Base-by-base conservation (phyloP, 2,888 invertebrate genomes). In the Erebia ligea region DNA sequence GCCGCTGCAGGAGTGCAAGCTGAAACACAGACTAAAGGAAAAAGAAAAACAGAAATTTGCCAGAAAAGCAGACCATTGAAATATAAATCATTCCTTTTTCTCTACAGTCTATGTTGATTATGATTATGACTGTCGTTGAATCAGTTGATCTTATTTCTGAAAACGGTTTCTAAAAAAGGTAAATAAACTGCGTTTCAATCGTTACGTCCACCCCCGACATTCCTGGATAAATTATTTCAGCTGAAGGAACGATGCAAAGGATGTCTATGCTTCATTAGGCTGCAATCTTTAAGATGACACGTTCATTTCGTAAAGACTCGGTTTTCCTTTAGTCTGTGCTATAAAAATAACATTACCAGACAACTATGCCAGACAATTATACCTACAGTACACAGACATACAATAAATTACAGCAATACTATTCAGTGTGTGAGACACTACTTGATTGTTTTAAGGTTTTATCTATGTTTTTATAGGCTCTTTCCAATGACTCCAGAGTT, bases 321-420 rank as follows among this genome's bases (percentile, higher is more conserved):
- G 3, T 59, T 42, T 62, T 62, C 45, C 62, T 62, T 62, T 45
- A 45, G 42, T 62, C 45, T 15, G 48, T 8, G 72, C 70, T 66
- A 68, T 77, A 75, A 80, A 85, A 85, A 71, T 78, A 86, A 84
- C 77, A 78, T 82, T 84, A 86, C 82, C 87, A 82, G 86, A 89
- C 84, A 84, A 85, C 85, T 86, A n/a, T n/a, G n/a, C 82, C 87
- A 82, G 86, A 89, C 84, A 84, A 85, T 86, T 86, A n/a, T n/a
- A 86, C 81, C 87, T 90, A 89, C 82, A 68, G 78, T 81, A 82
- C 80, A 82, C 81, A 83, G 74, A 74, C 75, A 73, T 76, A 77
- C 76, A 79, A 76, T 76, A 79, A 77, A 81, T 81, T 86, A 84
- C 82, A 81, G 76, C 79, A 78, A 75, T 71, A 81, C 78, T 73